These are phyloP conservation scores for Pangasius macronema DNA, from an alignment of 2,797 vertebrate genomes.

Conservation along the genomic window DNA sequence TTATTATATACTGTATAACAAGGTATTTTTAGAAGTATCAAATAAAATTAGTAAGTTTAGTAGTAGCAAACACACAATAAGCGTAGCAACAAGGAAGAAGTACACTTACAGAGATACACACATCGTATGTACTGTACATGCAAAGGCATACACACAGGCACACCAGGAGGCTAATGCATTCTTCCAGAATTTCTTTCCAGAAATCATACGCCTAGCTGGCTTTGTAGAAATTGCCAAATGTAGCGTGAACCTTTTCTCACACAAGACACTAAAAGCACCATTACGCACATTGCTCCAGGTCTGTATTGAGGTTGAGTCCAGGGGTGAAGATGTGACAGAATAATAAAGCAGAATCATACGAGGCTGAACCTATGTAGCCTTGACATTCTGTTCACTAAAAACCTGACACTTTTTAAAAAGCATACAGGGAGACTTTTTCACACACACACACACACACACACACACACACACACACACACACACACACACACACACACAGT, in stretches of 20 bases:
- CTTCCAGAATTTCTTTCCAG: constrained; percentile 20
- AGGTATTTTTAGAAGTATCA: background rate
- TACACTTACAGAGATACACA: background rate
- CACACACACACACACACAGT: background rate
- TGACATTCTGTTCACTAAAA: constrained; percentile 4
- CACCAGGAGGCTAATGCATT: background rate
- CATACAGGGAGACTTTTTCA: background rate
- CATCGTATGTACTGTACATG: background rate
- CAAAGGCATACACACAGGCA: background rate
- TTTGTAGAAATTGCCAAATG: constrained; percentile 51
- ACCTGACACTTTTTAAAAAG: background rate
- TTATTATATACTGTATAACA: background rate
- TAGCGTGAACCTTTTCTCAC: constrained; percentile 52
- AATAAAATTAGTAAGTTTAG: background rate
- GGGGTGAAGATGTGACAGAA: constrained; percentile 30
- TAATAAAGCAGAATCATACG: constrained; percentile 33
- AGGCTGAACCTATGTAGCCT: background rate
- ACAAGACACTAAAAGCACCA: constrained; percentile 56
- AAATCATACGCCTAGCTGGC: constrained; percentile 43
- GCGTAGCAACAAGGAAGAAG: background rate
- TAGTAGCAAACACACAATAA: background rate
- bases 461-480: background rate
- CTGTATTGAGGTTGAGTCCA: constrained; percentile 28
- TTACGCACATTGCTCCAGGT: constrained; percentile 53
- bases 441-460: background rate